Conservation (phyloP, 2,113 vertebrate genomes). For the Corythornis vintsioides region DNA sequence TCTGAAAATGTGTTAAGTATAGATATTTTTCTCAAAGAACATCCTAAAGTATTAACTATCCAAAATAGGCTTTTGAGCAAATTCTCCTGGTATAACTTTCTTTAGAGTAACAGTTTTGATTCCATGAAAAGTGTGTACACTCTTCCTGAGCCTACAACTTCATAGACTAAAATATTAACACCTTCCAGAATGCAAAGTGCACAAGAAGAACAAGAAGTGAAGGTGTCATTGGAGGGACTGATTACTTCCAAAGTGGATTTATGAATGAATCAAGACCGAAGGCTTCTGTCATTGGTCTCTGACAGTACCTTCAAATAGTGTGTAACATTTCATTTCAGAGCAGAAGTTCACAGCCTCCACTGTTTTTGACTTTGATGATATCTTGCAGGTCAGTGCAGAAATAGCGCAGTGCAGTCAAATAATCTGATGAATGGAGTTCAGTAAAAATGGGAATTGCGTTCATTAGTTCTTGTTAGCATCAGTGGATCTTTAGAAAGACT, state of each 20-base stretch:
- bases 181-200: not conserved
- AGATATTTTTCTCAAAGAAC: not conserved
- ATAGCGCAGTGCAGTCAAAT: not conserved
- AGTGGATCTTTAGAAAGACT: not conserved
- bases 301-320: not conserved
- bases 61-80: not conserved
- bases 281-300: not conserved
- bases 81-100: not conserved
- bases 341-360: not conserved
- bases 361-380: not conserved
- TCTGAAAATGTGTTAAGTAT: not conserved
- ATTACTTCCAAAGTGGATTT: not conserved
- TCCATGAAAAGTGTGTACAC: not conserved
- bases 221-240: not conserved
- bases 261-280: not conserved
- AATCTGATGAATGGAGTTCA: conserved; percentile 9
- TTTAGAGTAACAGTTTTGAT: not conserved
- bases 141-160: not conserved
- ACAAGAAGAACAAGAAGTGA: not conserved
- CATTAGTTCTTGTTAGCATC: conserved; percentile 18
- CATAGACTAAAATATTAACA: not conserved
- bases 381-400: conserved; percentile 3
- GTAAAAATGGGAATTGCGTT: conserved; percentile 21
- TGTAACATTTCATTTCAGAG: not conserved
- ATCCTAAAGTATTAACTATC: not conserved